Evolutionary conservation across 2,797 vertebrate genomes (phyloP).

Genomic region (Gila robusta): DNA sequence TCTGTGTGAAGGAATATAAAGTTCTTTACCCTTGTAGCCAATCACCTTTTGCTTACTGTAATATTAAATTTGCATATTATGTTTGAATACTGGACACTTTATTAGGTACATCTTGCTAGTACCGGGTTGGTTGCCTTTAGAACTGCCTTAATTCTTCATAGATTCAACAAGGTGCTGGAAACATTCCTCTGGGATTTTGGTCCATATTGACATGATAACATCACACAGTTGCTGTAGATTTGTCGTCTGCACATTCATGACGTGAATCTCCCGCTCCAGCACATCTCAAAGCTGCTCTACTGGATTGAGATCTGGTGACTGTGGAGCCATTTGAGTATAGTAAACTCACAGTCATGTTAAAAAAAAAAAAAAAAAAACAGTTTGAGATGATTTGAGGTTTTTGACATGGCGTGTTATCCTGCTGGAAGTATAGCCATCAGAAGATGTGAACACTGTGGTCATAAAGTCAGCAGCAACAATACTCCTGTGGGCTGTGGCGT

Average conservation of each 20-base stretch:
- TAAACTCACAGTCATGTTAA: no score
- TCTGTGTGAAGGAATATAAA: background rate
- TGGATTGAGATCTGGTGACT: background rate
- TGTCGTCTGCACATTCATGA: slow-evolving; percentile 69
- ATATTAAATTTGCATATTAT: background rate
- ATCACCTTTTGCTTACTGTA: background rate
- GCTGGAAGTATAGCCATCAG: slow-evolving; percentile 58
- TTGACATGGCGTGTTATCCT: background rate
- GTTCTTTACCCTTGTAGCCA: background rate
- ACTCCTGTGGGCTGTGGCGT: background rate
- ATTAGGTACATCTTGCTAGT: background rate
- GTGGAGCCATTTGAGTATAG: no score
- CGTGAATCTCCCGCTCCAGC: slow-evolving; percentile 63
- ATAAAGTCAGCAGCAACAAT: background rate
- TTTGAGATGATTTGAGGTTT: no score
- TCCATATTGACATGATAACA: background rate
- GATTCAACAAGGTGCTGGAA: background rate
- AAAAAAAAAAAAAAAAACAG: no score
- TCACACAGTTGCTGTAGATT: slow-evolving; percentile 8
- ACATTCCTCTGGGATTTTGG: background rate
- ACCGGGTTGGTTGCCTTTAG: no score
- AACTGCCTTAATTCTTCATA: background rate
- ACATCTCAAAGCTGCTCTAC: slow-evolving; percentile 55
- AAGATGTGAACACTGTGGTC: slow-evolving; percentile 23
- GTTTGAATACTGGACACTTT: slow-evolving; percentile 10